Evolutionary conservation across 2,888 invertebrate genomes (phyloP), one percentile per base, ranked within the genome.

Genomic region (Agrotis segetum): DNA sequence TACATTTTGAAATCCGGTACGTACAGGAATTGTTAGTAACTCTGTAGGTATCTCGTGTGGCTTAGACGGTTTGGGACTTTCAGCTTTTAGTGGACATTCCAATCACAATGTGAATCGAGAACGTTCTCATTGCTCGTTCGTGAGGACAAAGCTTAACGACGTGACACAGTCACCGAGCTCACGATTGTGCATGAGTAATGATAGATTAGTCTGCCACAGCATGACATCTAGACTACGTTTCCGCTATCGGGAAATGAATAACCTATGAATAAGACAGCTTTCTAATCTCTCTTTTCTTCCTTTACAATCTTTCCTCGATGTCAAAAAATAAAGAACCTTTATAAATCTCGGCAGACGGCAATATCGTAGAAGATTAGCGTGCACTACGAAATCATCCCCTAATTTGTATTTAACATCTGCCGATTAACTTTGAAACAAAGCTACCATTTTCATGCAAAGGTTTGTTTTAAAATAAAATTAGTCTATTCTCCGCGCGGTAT

Each of bases 391-490:
- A 19, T 61, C 24, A 17, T 40, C 3, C 29, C 21, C 17, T 17
- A 14, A 14, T 17, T 53, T 34, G 11, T 21, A 53, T 24, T 40
- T 44, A 55, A 50, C 21, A 24, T n/a, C 34, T 52, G 50, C 29
- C 24, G 14, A 47, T 56, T 29, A 60, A 63, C 24, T 55, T 24
- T 46, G 24, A 44, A 62, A n/a, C 40, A 56, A 53, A 66, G 47
- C 29, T 56, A 49, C 0, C 3, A 3, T 2, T 0, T 19, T 6
- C 60, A 17, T 17, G 17, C 17, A 24, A 60, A 17, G 29, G 17
- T 58, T 64, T 49, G 52, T 50, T 77, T 50, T 40, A 77, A 64
- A 71, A 71, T 61, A 46, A 82, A 77, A 71, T 53, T n/a, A 11
- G 52, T 58, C 29, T 63, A 56, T 58, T 60, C 63, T 52, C 59